phyloP scores from a whole-genome alignment of 92 coral and sea anemone species.

The Epizoanthus illoricatus region DNA sequence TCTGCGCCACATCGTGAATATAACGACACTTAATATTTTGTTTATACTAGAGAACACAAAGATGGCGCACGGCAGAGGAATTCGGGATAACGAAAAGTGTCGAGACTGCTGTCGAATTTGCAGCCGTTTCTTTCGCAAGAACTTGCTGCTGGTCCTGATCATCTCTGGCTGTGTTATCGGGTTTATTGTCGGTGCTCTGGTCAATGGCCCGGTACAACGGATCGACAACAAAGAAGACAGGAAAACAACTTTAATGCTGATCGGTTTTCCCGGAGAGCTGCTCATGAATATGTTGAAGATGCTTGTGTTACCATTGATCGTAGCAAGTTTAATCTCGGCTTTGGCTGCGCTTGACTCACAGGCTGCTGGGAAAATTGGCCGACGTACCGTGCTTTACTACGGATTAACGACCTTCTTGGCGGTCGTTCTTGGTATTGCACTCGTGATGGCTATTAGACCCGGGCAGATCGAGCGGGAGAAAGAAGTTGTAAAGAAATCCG shows the following conservation, averaged over 20 bases:
- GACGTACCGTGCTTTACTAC: conserved; percentile 83
- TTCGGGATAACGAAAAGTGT: background rate
- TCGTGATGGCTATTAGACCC: conserved; percentile 87
- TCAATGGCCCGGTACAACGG: conserved; percentile 73
- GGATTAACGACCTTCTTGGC: conserved; percentile 75
- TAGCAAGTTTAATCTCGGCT: conserved; percentile 84
- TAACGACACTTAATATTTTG: too few species aligned
- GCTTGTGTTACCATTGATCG: conserved; percentile 81
- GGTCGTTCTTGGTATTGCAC: conserved; percentile 76
- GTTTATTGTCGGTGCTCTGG: conserved; percentile 69
- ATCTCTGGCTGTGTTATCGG: conserved; percentile 79
- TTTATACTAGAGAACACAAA: background rate
- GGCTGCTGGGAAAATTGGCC: conserved; percentile 90
- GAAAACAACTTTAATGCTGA: conserved; percentile 72
- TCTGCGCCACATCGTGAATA: too few species aligned
- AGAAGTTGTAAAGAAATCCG: conserved; percentile 38
- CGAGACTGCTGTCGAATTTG: conserved; percentile 33
- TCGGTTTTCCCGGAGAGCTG: conserved; percentile 91
- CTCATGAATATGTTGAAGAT: conserved; percentile 90
- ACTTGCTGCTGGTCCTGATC: conserved; percentile 75
- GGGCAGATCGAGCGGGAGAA: conserved; percentile 69
- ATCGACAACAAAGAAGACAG: conserved; percentile 71
- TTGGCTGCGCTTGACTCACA: conserved; percentile 81
- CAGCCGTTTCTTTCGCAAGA: conserved; percentile 55
- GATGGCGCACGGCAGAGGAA: background rate